Evolutionary conservation across 92 coral and sea anemone genomes (phyloP).

Genomic region (Zoanthus sansibaricus): DNA sequence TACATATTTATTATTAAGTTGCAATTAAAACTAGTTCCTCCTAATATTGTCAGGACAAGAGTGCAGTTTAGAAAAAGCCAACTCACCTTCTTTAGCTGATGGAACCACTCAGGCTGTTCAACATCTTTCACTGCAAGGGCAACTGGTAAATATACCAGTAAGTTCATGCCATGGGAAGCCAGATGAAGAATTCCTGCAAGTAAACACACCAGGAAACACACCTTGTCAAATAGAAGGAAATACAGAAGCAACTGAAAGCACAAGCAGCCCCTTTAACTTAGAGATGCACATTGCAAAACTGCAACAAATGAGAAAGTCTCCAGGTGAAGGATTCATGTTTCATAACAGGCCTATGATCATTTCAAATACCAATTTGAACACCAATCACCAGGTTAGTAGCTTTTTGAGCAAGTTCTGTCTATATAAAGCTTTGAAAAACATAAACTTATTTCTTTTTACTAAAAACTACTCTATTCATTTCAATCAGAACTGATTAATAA

Average conservation of each 20-base stretch:
- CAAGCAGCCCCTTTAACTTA: slow-evolving; percentile 78
- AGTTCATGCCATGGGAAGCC: background rate
- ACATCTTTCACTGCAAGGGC: background rate
- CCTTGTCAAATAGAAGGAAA: slow-evolving; percentile 32
- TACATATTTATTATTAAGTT: background rate
- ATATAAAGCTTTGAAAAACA: background rate
- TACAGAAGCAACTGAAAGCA: slow-evolving; percentile 39
- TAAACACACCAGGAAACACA: slow-evolving; percentile 13
- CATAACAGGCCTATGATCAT: slow-evolving; percentile 86
- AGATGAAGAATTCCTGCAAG: background rate
- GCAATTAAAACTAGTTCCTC: background rate
- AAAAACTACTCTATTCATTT: too few species aligned
- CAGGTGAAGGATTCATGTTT: slow-evolving; percentile 92
- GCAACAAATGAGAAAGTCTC: slow-evolving; percentile 79
- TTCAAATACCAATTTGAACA: background rate
- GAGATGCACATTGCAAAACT: slow-evolving; percentile 70
- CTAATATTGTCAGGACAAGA: background rate
- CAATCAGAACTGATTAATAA: too few species aligned
- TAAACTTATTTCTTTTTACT: too few species aligned
- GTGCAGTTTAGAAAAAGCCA: background rate
- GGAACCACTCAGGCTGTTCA: background rate
- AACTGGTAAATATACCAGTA: background rate
- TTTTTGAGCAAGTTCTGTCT: background rate
- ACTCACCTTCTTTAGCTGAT: background rate
- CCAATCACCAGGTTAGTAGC: slow-evolving; percentile 22